Base-by-base conservation (phyloP, 2,113 vertebrate genomes). In the Nansenia antarctica region DNA sequence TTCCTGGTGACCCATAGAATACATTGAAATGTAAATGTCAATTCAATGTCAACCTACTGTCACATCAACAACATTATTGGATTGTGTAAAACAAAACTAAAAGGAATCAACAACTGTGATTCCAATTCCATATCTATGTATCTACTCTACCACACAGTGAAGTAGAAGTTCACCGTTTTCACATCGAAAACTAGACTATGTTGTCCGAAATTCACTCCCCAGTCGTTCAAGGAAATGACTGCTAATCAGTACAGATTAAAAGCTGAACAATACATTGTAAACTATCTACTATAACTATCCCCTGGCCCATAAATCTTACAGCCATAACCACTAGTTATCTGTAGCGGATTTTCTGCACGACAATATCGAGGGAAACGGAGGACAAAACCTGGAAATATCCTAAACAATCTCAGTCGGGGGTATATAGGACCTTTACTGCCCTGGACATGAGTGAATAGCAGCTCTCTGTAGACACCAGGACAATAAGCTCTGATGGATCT, bases 371-470 rank as follows among this genome's bases (percentile, higher is more conserved):
- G 75, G 78, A 78, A 84, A 72, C 42, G 2, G 34, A 57, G 65
- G 58, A 83, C 78, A 87, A 84, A 82, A 63, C 70, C 70, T 66
- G 79, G 79, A 87, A 80, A 83, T 61, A 69, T 69, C 49, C 49
- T 35, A 9, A 20, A 57, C 78, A 70, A 72, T 70, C 62, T 78
- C 67, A 80, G 62, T 65, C 76, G 12, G 18, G 47, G 5, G 14
- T 60, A 61, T 15, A 58, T 47, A 74, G 60, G 47, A 66, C 55
- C 47, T 69, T 74, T 64, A 69, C 47, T 62, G 70, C 4, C 62
- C 49, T 73, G 61, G 81, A 26, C 55, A 26, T 63, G 69, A 67
- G 53, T 34, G 67, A 30, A 59, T 59, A 35, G 24, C 31, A 31
- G 14, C 39, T 62, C 26, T 53, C 5, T 54, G 12, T 29, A 54